Percentiles rank a stretch among this genome's conserved stretches.
Conservation (phyloP, 2,888 invertebrate species). For the Malacosoma neustria region DNA sequence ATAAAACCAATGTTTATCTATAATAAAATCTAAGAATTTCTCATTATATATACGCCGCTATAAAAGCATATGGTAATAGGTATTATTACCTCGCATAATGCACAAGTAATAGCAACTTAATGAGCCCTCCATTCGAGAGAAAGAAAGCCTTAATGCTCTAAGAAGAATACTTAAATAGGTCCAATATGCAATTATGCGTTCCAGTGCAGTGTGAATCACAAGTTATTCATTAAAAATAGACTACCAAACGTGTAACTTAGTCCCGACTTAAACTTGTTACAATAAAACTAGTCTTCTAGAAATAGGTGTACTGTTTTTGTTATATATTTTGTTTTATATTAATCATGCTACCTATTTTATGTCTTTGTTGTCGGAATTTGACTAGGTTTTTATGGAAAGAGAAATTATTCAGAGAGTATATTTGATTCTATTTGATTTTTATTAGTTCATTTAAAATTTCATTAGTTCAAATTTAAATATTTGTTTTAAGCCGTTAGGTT, state of each 20-base stretch:
- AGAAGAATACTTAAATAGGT: background rate
- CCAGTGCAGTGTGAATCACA: background rate
- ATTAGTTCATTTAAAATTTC: too few species aligned
- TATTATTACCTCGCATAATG: background rate
- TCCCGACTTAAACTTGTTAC: background rate
- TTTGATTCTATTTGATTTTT: too few species aligned
- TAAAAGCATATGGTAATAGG: background rate
- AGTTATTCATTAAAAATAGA: background rate
- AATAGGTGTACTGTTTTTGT: too few species aligned
- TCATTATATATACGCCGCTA: too few species aligned
- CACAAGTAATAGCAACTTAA: background rate
- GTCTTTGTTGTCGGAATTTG: too few species aligned
- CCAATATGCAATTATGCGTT: background rate
- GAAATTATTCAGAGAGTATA: too few species aligned
- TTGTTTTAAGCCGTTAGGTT: too few species aligned
- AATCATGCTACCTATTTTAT: too few species aligned
- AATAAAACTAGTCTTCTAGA: background rate
- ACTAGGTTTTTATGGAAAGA: too few species aligned
- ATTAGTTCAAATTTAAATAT: too few species aligned
- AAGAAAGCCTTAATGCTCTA: background rate
- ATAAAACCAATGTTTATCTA: too few species aligned
- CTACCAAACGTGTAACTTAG: background rate
- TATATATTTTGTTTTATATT: slow-evolving; percentile 4
- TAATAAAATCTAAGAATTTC: too few species aligned
- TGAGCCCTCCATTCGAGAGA: background rate